Conservation (phyloP, 2,888 invertebrate genomes). For the Spisula solida region DNA sequence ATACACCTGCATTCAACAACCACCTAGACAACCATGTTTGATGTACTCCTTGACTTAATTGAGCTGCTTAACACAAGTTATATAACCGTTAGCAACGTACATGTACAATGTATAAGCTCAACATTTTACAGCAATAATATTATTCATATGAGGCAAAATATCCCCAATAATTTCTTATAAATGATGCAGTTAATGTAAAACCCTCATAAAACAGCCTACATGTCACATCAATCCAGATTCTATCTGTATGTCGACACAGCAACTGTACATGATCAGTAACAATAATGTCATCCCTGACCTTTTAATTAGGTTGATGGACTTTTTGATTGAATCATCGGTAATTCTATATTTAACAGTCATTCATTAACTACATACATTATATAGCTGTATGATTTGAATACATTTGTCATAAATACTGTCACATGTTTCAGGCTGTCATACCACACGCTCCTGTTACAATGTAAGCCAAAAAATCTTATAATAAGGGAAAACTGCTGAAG, state of each 20-base stretch:
- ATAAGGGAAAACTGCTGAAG: too few relatives aligned
- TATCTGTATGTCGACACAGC: not conserved
- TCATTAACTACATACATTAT: not conserved
- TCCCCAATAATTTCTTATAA: not conserved
- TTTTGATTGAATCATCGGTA: not conserved
- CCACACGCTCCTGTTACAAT: too few relatives aligned
- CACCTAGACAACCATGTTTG: too few relatives aligned
- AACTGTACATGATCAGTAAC: slow-evolving; percentile 3
- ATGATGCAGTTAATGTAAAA: not conserved
- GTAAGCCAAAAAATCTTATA: too few relatives aligned
- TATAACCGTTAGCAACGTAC: too few relatives aligned
- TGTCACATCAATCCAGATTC: not conserved
- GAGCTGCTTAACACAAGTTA: too few relatives aligned
- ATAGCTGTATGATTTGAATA: not conserved
- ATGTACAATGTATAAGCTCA: too few relatives aligned
- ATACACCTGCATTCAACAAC: too few relatives aligned
- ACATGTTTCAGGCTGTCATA: too few relatives aligned
- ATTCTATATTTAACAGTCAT: not conserved
- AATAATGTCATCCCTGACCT: not conserved
- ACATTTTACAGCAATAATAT: too few relatives aligned
- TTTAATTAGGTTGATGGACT: not conserved
- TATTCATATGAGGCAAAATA: not conserved
- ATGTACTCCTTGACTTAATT: too few relatives aligned
- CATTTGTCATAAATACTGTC: not conserved
- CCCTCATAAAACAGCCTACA: not conserved